phyloP scores from a whole-genome alignment of 2,797 vertebrate genomes.

The Cyprinella venusta region DNA sequence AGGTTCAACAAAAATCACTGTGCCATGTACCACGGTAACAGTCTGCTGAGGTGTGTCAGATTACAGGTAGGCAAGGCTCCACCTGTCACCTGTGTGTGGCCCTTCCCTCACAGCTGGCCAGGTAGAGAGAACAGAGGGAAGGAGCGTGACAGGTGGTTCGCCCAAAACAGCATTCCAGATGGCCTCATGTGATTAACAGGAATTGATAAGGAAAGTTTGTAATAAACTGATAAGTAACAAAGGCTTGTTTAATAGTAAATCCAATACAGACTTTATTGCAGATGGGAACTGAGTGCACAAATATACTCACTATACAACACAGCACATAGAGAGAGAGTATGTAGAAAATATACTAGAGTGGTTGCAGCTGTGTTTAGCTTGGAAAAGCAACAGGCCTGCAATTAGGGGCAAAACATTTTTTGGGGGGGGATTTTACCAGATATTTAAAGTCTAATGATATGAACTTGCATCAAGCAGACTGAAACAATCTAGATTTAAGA shows the following conservation, averaged over 20 bases:
- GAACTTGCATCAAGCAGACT: background rate
- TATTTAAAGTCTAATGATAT: background rate
- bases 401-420: background rate
- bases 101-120: slow-evolving; percentile 48
- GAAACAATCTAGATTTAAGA: background rate
- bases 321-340: background rate
- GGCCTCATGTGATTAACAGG: slow-evolving; percentile 15
- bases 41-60: slow-evolving; percentile 38
- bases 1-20: slow-evolving; percentile 40
- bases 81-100: slow-evolving; percentile 41
- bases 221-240: slow-evolving; percentile 2
- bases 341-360: background rate
- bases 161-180: slow-evolving; percentile 52
- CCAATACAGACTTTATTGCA: slow-evolving; percentile 5
- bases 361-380: background rate
- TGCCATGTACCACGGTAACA: background rate
- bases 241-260: slow-evolving; percentile 19
- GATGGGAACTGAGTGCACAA: background rate
- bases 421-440: background rate
- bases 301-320: background rate
- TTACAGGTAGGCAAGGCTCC: slow-evolving; percentile 31
- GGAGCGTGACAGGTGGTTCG: slow-evolving; percentile 52
- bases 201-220: slow-evolving; percentile 13
- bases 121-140: slow-evolving; percentile 34
- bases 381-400: background rate